Evolutionary conservation across 2,797 vertebrate genomes (phyloP), one percentile per base, ranked within the genome.

Genomic region (Aplochiton taeniatus): DNA sequence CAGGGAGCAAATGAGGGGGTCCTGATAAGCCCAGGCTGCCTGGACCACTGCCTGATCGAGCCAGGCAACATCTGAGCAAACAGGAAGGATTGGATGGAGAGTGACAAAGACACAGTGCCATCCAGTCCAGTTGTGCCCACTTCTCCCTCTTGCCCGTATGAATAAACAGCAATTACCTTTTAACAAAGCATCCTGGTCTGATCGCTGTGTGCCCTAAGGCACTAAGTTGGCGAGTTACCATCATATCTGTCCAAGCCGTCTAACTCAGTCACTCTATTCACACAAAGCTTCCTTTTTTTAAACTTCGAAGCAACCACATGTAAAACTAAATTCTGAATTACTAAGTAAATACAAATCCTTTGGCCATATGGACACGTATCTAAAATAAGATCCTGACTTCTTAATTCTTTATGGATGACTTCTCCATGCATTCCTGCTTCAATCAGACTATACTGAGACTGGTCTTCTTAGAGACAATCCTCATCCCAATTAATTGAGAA

Each of bases 401-500:
- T 31, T 2, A 31, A 31, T 31, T 31, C 6, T 2, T 31, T 31
- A 31, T 6, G 6, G 3, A 31, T 31, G 31, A 31, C 31, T 31
- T 31, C 31, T 31, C 31, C 31, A 31, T 31, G 31, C 6, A 31
- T 31, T 13, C 17, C 16, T 53, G 9, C 9, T 48, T 48, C 13
- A 48, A 48, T 9, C 20, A 54, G 54, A 47, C 44, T 9, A n/a
- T 16, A 11, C 17, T 13, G n/a, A n/a, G n/a, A n/a, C 20, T 41
- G 20, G 53, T 47, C 31, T 61, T 63, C 9, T 64, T 45, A 71
- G 63, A 63, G 62, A 65, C 52, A 48, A 63, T 63, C 65, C 67
- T 66, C 19, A 53, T 75, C 68, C 76, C 89, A 89, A 90, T 91
- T 87, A 89, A 92, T 89, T 81, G 79, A 85, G 68, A 72, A 81